Base-by-base conservation (phyloP, 1,140 invertebrate genomes). In the Microplitis mediator region DNA sequence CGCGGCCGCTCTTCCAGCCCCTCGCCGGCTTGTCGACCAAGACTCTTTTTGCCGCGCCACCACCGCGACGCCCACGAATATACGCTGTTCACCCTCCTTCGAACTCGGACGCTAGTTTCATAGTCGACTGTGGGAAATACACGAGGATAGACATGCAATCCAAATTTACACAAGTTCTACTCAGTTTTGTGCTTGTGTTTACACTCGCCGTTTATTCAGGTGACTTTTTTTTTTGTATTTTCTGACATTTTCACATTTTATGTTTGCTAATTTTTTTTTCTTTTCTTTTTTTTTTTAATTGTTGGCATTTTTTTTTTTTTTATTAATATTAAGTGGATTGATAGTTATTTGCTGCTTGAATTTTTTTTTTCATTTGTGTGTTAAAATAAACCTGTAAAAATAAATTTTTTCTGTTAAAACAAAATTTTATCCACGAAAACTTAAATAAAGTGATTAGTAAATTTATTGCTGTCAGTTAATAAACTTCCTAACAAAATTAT, bases 91-190 rank as follows among this genome's bases (percentile, higher is more conserved):
- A 65, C 36, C 63, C 63, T 51, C 45, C 63, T 36, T 31, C 34
- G 13, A 50, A 62, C 60, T 36, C 63, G 14, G 36, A 65, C 63
- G 63, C 63, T 62, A 36, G 32, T 35, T 39, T 65, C 63, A 65
- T 65, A 65, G 63, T 65, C 63, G 34, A 65, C 63, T 50, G 14
- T 39, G 63, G 16, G 63, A 65, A 65, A 65, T 36, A 65, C 63
- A 65, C 63, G 63, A 50, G 45, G 63, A 65, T 65, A 65, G 63
- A 39, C 63, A 65, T 65, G 63, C 35, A 65, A 65, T 65, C 63
- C 14, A 45, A 65, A 45, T 62, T 39, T 39, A 45, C n/a, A 65
- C 35, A 65, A 65, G 63, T 65, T 45, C 45, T 65, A 16, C 63
- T 23, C 35, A 65, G 36, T 65, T 65, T 65, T 50, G 63, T 65